Evolutionary conservation across 2,888 invertebrate genomes (phyloP), one percentile per base, ranked within the genome.

Genomic region (Drosophila aldrichi): DNA sequence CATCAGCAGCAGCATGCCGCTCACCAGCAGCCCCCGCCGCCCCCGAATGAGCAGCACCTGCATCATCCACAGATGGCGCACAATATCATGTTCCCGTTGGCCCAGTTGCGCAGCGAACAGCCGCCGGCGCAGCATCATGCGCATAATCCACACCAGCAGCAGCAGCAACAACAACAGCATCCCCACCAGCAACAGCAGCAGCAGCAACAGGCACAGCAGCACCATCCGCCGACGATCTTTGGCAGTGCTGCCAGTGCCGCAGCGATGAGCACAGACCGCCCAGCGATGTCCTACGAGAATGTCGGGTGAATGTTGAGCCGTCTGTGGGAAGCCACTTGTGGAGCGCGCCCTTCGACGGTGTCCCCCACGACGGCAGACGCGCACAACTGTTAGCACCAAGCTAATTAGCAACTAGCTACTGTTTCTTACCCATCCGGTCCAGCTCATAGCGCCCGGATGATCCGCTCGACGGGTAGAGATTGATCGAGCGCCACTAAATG

Each of bases 11-110:
- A 90, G 54, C 88, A 88, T 32, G 77, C 81, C 12, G 79, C 86
- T 18, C 90, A 91, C 43, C 92, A 92, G 54, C 92, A 92, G 63
- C 92, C 91, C 20, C 91, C 92, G n/a, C 91, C 92, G 55, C 91
- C 91, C 29, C 87, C 91, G 41, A 91, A 91, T 18, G 92, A 92
- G 57, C 92, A 92, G 59, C 92, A 92, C 64, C 77, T 92, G 60
- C 92, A 92, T 68, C 92, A 92, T 71, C 87, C 92, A 36, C 92
- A 92, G 78, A 92, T 92, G 92, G 82, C 92, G 16, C 92, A 92
- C 64, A 91, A 92, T 58, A 92, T 92, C 10, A 92, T 92, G 91
- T 92, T 92, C 65, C 92, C 92, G 18, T 76, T 92, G 63, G 82
- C 91, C 2, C 92, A 92, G 54, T 81, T 92, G 51, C 88, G 91